Evolutionary conservation across 1,140 invertebrate species (phyloP), one percentile per base, ranked within the genome.

Genomic region (Adoxophyes honmai): DNA sequence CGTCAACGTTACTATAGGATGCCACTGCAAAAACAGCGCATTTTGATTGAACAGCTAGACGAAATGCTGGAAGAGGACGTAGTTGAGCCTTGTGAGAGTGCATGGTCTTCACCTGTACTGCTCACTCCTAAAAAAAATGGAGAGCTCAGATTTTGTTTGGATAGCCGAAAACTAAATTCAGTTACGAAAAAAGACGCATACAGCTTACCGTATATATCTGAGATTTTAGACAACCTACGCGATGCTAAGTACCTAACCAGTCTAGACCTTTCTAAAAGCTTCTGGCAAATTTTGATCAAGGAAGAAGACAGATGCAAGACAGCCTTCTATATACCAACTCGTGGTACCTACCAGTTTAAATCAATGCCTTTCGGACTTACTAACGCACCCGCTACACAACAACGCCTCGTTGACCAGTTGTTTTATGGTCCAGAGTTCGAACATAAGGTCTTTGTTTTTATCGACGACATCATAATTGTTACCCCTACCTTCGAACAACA

Each of bases 381-480:
- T 6, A 60, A 67, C 10, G 73, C 70, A 1, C 64, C 70, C 4
- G 88, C 57, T 3, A 78, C 72, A 51, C 51, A 52, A 13, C 51
- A 52, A 14, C 7, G 51, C 5, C 18, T 52, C 5, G 51, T 52
- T 13, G 51, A 52, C 13, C 4, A 6, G 18, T 34, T 52, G 28
- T 52, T 52, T n/a, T n/a, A n/a, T 37, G 51, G 51, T 13, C 35
- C 61, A 2, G 51, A 70, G 10, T 54, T 70, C 3, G 53, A 54
- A 7, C 34, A 15, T 0, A 36, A 42, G 10, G 63, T 69, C 0
- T 71, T 71, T 36, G 52, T 60, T 3, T 74, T 90, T 56, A 36
- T 91, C 0, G 90, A 91, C 61, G 90, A 92, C 55, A 72, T 91
- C 0, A 55, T 91, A 0, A 59, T 90, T 13, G 73, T 70, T 37